phyloP scores from a whole-genome alignment of 2,888 invertebrate species.

The Hylaea fasciaria region DNA sequence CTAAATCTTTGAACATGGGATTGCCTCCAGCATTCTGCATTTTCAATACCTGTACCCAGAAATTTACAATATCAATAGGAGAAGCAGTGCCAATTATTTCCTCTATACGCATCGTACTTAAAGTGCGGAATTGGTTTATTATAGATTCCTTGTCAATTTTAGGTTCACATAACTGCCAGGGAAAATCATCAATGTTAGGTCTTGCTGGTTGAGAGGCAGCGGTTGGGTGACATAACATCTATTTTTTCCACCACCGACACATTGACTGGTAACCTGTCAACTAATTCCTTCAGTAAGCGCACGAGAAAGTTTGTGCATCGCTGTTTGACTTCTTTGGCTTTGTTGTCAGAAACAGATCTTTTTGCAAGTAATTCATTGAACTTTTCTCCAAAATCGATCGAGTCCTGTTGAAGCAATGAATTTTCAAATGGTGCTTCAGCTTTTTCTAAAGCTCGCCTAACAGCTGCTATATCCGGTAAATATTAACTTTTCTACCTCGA shows the following conservation, averaged over 20 bases:
- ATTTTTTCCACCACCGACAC: constrained; percentile 37
- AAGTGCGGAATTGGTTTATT: constrained; percentile 32
- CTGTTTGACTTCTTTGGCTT: constrained; percentile 39
- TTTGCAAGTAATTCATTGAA: constrained; percentile 37
- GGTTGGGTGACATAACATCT: constrained; percentile 26
- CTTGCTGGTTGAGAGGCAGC: constrained; percentile 32
- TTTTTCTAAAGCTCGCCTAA: constrained; percentile 39
- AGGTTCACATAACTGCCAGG: constrained; percentile 37
- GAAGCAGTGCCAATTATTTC: constrained; percentile 34
- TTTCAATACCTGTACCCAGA: constrained; percentile 34
- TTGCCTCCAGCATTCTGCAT: constrained; percentile 37
- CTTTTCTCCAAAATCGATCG: constrained; percentile 36
- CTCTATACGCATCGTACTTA: constrained; percentile 37
- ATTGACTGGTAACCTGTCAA: constrained; percentile 34
- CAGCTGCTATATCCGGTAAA: constrained; percentile 37
- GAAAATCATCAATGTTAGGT: constrained; percentile 34
- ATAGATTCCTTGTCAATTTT: constrained; percentile 35
- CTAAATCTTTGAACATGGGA: constrained; percentile 33
- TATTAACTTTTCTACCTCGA: no score
- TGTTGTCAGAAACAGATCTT: constrained; percentile 34
- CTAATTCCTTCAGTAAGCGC: no score
- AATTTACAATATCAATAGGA: constrained; percentile 34
- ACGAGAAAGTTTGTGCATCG: no score
- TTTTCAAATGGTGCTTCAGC: constrained; percentile 39
- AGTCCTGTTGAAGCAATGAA: constrained; percentile 38